These are phyloP conservation scores for Florisuga fusca DNA, from an alignment of 2,797 vertebrate genomes.

Conservation along the genomic window DNA sequence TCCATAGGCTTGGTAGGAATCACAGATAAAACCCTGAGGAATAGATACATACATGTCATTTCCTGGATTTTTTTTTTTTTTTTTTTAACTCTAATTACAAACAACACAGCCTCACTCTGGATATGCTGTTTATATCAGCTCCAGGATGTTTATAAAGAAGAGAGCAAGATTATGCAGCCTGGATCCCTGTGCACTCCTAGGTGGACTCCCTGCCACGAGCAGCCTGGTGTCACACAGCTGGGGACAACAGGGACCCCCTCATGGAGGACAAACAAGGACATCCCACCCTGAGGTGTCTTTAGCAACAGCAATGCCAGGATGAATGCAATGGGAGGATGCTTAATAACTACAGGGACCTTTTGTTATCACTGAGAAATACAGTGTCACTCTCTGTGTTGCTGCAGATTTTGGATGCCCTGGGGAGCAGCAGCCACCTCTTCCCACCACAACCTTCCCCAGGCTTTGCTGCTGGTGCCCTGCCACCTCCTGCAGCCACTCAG, in stretches of 20 bases:
- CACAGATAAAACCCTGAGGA: not conserved
- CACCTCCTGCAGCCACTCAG: not conserved
- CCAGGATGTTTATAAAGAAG: not conserved
- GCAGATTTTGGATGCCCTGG: not conserved
- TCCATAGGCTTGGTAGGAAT: not conserved
- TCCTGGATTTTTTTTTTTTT: not conserved
- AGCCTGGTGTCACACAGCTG: not conserved
- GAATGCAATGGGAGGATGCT: rapidly evolving
- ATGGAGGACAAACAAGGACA: not conserved
- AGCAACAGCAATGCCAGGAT: not conserved
- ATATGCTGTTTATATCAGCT: not conserved
- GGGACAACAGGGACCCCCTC: not conserved
- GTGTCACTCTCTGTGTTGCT: too few relatives aligned
- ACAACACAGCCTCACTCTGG: not conserved
- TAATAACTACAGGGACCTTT: rapidly evolving
- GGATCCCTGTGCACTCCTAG: not conserved
- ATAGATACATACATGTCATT: not conserved
- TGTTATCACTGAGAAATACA: rapidly evolving
- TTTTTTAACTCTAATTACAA: not conserved
- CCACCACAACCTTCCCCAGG: not conserved
- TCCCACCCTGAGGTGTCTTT: not conserved
- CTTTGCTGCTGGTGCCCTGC: not conserved
- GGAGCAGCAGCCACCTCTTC: not conserved
- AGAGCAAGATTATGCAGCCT: not conserved
- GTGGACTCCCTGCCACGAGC: not conserved